Percentiles rank a stretch among this genome's conserved stretches.
These are phyloP conservation scores for Oreochromis aureus DNA, from an alignment of 2,113 vertebrate genomes.

Conservation along the genomic window DNA sequence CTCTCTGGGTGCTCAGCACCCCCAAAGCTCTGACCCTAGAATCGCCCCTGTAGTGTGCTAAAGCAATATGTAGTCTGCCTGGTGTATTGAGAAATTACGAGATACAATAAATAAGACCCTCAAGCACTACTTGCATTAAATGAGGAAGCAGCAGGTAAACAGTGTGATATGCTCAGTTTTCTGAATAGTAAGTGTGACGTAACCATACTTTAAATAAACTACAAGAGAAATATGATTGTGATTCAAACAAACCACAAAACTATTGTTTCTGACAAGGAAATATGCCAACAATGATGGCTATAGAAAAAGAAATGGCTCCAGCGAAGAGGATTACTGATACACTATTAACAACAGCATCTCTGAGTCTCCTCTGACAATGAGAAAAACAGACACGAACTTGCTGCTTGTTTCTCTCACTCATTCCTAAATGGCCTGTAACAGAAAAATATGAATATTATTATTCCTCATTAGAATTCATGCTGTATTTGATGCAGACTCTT, in stretches of 20 bases:
- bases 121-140: background rate
- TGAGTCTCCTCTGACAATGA: background rate
- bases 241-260: background rate
- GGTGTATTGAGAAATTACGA: too few species aligned
- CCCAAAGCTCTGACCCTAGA: too few species aligned
- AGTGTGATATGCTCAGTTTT: background rate
- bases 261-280: background rate
- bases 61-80: background rate
- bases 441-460: background rate
- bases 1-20: too few species aligned
- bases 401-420: accelerated
- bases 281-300: background rate
- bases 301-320: background rate
- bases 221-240: background rate
- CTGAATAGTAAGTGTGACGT: background rate
- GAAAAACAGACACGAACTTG: background rate
- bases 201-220: background rate
- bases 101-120: background rate
- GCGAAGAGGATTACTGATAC: background rate
- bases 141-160: background rate
- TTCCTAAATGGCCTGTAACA: background rate
- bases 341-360: accelerated
- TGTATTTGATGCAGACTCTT: background rate
- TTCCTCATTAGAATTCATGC: background rate
- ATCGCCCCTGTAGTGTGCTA: background rate